These are phyloP conservation scores for Tribolium castaneum DNA, from an alignment of 1,140 invertebrate genomes.

Conservation along the genomic window DNA sequence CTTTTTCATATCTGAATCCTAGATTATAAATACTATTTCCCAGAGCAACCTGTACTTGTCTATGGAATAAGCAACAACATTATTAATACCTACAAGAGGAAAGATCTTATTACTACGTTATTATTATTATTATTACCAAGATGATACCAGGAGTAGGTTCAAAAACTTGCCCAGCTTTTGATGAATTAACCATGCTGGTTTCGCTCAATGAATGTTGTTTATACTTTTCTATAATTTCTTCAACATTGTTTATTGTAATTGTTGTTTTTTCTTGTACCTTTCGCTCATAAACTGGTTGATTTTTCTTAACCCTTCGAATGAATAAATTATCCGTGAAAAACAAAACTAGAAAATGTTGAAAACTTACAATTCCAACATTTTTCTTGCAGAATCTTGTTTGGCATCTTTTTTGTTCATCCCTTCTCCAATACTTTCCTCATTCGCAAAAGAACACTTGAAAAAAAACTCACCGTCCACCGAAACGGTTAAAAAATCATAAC, in stretches of 20 bases:
- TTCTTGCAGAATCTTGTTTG: constrained; percentile 46
- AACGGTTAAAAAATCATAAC: constrained; percentile 22
- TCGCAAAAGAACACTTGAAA: constrained; percentile 40
- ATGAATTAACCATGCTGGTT: background rate
- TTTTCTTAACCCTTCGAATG: background rate
- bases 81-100: too few species aligned
- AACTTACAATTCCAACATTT: constrained; percentile 47
- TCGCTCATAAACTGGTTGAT: background rate
- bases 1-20: too few species aligned
- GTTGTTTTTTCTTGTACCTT: background rate
- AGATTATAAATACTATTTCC: too few species aligned
- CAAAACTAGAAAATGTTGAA: background rate
- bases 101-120: background rate
- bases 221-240: background rate
- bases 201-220: background rate
- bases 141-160: background rate
- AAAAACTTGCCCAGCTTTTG: background rate
- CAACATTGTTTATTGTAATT: background rate
- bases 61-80: too few species aligned
- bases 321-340: background rate
- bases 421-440: constrained; percentile 17
- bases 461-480: constrained; percentile 13
- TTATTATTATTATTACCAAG: background rate
- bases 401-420: constrained; percentile 48
- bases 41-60: too few species aligned